phyloP scores from a whole-genome alignment of 2,888 invertebrate species.

The Meghimatium bilineatum region DNA sequence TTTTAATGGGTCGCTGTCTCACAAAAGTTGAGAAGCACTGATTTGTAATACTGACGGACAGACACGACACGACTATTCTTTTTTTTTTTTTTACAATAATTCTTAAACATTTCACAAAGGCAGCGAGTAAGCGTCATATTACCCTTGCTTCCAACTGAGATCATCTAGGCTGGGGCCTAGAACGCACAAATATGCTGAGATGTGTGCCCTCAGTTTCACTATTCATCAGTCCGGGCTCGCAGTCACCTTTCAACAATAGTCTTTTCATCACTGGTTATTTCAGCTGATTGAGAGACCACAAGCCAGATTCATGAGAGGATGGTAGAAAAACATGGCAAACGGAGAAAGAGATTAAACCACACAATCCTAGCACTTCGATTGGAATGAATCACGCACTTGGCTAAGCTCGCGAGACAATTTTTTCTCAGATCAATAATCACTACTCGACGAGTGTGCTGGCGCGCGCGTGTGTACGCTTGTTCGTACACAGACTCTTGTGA shows the following conservation, averaged over 20 bases:
- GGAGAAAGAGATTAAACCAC: slow-evolving; percentile 3
- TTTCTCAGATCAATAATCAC: slow-evolving; percentile 9
- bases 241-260: not conserved
- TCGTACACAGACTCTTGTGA: not conserved
- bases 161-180: not conserved
- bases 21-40: too few relatives aligned
- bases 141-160: not conserved
- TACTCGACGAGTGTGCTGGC: not conserved
- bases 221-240: slow-evolving; percentile 1
- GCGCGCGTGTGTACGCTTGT: not conserved
- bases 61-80: too few relatives aligned
- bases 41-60: too few relatives aligned
- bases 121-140: not conserved
- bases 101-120: too few relatives aligned
- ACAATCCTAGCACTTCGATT: not conserved
- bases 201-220: not conserved
- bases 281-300: not conserved
- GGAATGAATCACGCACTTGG: slow-evolving; percentile 32
- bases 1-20: too few relatives aligned
- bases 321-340: not conserved
- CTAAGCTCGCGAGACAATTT: slow-evolving; percentile 15
- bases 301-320: not conserved
- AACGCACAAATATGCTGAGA: not conserved
- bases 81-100: too few relatives aligned
- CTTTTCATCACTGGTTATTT: not conserved